Percentiles rank a stretch among this genome's conserved stretches.
phyloP scores from a whole-genome alignment of 2,113 vertebrate species.

The Thunnus maccoyii region DNA sequence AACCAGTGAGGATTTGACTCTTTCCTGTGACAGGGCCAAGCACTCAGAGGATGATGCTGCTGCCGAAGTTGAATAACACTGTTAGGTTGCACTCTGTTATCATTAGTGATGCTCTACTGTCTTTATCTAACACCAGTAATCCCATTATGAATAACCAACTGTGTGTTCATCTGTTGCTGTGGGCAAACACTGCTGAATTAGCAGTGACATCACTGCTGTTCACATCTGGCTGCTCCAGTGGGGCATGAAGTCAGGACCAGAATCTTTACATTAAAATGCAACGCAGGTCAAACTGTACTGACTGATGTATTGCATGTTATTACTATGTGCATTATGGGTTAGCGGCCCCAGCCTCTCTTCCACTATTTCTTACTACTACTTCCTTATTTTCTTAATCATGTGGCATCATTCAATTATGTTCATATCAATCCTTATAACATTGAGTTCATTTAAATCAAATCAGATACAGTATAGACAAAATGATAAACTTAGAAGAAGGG shows the following conservation, averaged over 20 bases:
- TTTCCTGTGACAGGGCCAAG: not conserved
- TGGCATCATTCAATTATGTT: not conserved
- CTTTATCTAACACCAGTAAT: conserved; percentile 2
- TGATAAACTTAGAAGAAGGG: not conserved
- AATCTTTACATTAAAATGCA: not conserved
- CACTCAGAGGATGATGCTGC: not conserved
- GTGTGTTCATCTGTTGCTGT: conserved; percentile 4
- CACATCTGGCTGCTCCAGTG: not conserved
- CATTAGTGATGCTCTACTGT: not conserved
- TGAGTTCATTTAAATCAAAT: too few species aligned
- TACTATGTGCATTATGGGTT: not conserved
- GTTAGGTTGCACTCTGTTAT: not conserved
- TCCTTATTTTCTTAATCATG: too few species aligned
- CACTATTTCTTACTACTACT: not conserved
- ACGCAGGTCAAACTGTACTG: not conserved
- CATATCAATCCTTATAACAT: not conserved
- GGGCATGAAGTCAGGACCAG: not conserved
- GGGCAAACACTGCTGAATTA: conserved; percentile 16
- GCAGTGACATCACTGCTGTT: conserved; percentile 2
- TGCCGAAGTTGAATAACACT: not conserved
- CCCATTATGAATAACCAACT: conserved; percentile 13
- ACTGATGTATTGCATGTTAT: too few species aligned
- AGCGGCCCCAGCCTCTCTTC: not conserved
- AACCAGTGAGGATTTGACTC: not conserved
- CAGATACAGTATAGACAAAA: too few species aligned